phyloP scores from a whole-genome alignment of 2,888 invertebrate genomes.

The Protodeltote pygarga region DNA sequence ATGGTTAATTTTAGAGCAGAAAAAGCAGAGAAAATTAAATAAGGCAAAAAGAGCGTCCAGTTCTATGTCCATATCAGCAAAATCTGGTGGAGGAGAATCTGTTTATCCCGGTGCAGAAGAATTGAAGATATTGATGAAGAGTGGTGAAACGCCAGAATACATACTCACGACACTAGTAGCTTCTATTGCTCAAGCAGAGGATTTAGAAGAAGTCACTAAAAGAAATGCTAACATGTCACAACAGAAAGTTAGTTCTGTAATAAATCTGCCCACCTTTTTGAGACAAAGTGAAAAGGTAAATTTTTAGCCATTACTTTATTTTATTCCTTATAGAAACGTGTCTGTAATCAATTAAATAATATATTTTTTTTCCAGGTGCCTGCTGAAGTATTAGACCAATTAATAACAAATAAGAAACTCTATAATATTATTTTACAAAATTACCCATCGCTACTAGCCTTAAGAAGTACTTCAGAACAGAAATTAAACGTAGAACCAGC shows the following conservation, averaged over 20 bases:
- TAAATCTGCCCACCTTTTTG: constrained; percentile 93
- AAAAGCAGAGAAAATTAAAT: constrained; percentile 83
- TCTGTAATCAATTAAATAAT: background rate
- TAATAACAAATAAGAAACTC: constrained; percentile 88
- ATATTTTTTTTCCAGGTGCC: constrained; percentile 85
- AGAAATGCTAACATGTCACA: constrained; percentile 78
- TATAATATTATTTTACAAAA: constrained; percentile 91
- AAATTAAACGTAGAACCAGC: constrained; percentile 78
- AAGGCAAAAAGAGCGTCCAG: constrained; percentile 85
- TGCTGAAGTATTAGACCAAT: constrained; percentile 90
- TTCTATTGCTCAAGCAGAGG: constrained; percentile 84
- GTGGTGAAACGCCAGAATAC: constrained; percentile 90
- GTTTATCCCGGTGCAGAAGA: constrained; percentile 89
- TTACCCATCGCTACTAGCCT: constrained; percentile 89
- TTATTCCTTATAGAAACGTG: background rate
- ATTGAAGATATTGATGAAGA: constrained; percentile 90
- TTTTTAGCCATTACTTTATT: background rate
- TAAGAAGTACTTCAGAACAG: constrained; percentile 89
- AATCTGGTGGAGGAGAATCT: constrained; percentile 84
- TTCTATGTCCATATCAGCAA: constrained; percentile 83
- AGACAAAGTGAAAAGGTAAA: constrained; percentile 90
- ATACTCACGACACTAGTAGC: constrained; percentile 88
- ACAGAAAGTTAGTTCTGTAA: constrained; percentile 88
- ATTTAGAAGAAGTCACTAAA: constrained; percentile 77
- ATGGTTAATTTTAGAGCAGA: constrained; percentile 91